These are phyloP conservation scores for Drosophila varians DNA, from an alignment of 1,140 invertebrate genomes.

Conservation along the genomic window DNA sequence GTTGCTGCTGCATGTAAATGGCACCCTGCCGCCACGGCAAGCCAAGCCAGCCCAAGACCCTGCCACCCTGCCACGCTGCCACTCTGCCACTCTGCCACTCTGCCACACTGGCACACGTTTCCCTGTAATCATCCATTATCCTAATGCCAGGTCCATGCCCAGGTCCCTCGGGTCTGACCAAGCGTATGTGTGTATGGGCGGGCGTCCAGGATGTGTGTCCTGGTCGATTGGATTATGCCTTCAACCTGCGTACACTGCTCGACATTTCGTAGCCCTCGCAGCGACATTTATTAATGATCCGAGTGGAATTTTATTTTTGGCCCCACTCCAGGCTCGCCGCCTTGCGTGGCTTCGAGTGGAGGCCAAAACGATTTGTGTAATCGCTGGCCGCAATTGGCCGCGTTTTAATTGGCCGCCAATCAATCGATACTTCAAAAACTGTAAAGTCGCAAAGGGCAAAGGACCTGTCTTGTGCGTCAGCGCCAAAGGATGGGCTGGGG, in stretches of 20 bases:
- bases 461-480: constrained; percentile 28
- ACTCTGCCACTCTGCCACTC: not conserved
- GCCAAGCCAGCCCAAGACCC: constrained; percentile 5
- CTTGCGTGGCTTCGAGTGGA: not conserved
- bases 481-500: too few relatives aligned
- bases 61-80: not conserved
- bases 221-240: constrained; percentile 72
- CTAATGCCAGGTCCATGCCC: constrained; percentile 70
- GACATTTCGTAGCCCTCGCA: constrained; percentile 20
- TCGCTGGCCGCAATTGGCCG: constrained; percentile 50
- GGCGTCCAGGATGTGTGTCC: constrained; percentile 24
- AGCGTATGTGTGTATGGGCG: constrained; percentile 6
- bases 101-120: constrained; percentile 63
- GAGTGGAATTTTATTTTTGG: constrained; percentile 41
- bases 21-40: constrained; percentile 60
- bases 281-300: constrained; percentile 75
- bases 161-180: constrained; percentile 49
- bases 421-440: constrained; percentile 66
- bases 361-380: constrained; percentile 62
- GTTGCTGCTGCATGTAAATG: constrained; percentile 78
- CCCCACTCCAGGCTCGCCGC: constrained; percentile 36
- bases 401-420: constrained; percentile 63
- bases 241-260: constrained; percentile 50
- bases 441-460: constrained; percentile 53
- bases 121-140: constrained; percentile 80